Percentiles rank a stretch among this genome's conserved stretches.
These are phyloP conservation scores for Plecturocebus donacophilus DNA, from an alignment of 2,113 vertebrate species.

Conservation along the genomic window DNA sequence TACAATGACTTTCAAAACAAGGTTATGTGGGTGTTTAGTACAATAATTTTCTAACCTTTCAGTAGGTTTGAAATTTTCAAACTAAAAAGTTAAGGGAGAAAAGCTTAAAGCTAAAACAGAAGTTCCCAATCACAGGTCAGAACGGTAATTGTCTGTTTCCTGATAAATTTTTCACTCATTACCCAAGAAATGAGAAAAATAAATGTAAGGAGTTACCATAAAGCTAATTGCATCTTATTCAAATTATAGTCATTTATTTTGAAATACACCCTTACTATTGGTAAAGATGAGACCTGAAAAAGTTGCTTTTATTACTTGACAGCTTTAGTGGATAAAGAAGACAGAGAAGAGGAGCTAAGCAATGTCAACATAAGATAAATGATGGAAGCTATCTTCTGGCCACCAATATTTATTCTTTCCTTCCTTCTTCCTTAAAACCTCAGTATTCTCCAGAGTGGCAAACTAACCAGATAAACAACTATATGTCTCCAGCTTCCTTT, in stretches of 20 bases:
- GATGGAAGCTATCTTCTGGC: background rate
- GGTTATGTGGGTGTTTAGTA: background rate
- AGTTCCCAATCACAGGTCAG: background rate
- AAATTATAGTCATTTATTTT: background rate
- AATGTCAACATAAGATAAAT: background rate
- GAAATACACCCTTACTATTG: background rate
- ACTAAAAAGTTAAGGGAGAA: background rate
- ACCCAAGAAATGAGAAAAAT: background rate
- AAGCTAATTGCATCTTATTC: background rate
- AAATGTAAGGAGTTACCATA: background rate
- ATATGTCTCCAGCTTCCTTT: background rate
- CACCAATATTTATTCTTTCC: background rate
- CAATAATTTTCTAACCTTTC: background rate
- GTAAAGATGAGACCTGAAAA: background rate
- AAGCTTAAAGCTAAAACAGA: background rate
- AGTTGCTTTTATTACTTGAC: background rate
- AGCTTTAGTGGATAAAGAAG: background rate
- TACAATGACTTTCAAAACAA: background rate
- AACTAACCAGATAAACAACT: background rate
- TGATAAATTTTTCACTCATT: background rate
- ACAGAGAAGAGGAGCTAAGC: background rate
- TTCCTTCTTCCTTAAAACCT: background rate
- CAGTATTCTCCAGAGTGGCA: background rate
- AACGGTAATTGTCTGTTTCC: background rate
- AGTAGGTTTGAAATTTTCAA: background rate